Conservation (phyloP, 2,888 invertebrate species). For the Linyphia triangularis region DNA sequence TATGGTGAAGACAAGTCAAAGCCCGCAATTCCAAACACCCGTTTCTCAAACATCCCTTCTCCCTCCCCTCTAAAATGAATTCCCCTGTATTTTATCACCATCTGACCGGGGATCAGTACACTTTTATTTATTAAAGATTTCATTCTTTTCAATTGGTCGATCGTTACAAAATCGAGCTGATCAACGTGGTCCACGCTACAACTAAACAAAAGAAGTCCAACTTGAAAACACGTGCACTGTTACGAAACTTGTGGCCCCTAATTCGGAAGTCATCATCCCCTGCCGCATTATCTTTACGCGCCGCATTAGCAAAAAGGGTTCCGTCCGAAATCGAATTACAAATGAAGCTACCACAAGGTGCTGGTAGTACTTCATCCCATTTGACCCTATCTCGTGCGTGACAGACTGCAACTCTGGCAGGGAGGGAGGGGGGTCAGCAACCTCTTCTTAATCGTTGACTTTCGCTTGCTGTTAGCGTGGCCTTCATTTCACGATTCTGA, state of each 20-base stretch:
- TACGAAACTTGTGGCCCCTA: neutral
- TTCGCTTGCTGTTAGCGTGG: neutral
- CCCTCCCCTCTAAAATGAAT: neutral
- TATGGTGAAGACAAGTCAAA: too few species aligned
- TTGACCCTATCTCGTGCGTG: constrained; percentile 62
- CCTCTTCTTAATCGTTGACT: constrained; percentile 37
- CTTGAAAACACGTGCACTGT: neutral
- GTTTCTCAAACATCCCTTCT: neutral
- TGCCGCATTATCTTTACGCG: neutral
- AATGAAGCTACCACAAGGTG: neutral
- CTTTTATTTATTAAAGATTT: too few species aligned
- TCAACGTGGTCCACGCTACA: neutral
- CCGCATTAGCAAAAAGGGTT: neutral
- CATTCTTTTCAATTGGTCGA: too few species aligned
- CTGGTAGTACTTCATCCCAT: constrained; percentile 27
- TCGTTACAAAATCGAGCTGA: neutral
- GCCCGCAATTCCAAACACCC: too few species aligned
- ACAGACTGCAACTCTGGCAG: constrained; percentile 1
- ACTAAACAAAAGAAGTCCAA: neutral
- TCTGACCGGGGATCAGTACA: too few species aligned
- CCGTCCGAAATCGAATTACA: constrained; percentile 17
- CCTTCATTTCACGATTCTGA: constrained; percentile 35
- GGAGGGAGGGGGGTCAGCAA: constrained; percentile 39
- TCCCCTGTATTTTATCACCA: too few species aligned
- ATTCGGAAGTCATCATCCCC: neutral